A percentile compares a stretch with the other conserved stretches of the same genome.
Conservation (phyloP, 2,797 vertebrate species). For the Pogoniulus pusillus region DNA sequence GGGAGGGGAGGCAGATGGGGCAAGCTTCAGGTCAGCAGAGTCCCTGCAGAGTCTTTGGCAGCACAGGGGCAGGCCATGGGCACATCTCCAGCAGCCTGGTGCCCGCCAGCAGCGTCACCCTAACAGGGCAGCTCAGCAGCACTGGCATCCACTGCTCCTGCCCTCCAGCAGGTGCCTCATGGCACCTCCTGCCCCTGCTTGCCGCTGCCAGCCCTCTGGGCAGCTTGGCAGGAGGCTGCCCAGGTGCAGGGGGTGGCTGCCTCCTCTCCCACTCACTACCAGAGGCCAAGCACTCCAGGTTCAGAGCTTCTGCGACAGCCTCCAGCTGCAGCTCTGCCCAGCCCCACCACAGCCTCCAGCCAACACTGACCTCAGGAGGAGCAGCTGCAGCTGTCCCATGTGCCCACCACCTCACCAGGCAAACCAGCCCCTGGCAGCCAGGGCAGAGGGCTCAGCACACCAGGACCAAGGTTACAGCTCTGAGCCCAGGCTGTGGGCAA, state of each 20-base stretch:
- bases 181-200: background rate
- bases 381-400: background rate
- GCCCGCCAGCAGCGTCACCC: background rate
- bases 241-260: background rate
- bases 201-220: background rate
- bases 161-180: background rate
- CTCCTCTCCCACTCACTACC: background rate
- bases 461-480: background rate
- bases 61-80: background rate
- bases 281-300: background rate
- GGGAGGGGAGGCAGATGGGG: slow-evolving; percentile 54
- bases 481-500: background rate
- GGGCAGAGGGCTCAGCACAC: background rate
- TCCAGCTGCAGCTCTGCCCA: background rate
- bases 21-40: slow-evolving; percentile 34
- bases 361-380: background rate
- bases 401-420: background rate
- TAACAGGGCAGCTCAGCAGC: no score
- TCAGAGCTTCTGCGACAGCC: background rate
- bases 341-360: background rate
- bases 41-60: background rate
- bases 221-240: background rate
- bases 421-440: background rate
- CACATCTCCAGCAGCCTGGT: background rate
- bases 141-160: background rate